A percentile compares a stretch with the other conserved stretches of the same genome.
Evolutionary conservation across 2,888 invertebrate species (phyloP).

Genomic region (Cerastoderma edule): DNA sequence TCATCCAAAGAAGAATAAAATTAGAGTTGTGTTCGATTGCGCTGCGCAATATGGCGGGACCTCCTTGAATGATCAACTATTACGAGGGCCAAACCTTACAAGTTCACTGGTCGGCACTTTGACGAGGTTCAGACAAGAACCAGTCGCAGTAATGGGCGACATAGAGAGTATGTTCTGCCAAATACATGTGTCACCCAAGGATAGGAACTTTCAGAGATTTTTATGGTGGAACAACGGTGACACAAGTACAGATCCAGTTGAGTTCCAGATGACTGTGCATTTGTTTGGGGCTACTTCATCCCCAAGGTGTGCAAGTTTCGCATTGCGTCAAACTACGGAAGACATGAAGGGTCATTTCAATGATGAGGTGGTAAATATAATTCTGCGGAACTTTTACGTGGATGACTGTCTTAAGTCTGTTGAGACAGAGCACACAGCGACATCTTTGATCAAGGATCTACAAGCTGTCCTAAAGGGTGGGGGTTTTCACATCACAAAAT

Average conservation of each 20-base stretch:
- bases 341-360: conserved; percentile 20
- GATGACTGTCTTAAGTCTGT: conserved; percentile 55
- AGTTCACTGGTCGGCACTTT: conserved; percentile 57
- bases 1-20: conserved; percentile 40
- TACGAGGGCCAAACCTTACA: conserved; percentile 38
- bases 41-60: conserved; percentile 34
- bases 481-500: conserved; percentile 54
- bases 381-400: conserved; percentile 44
- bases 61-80: conserved; percentile 43
- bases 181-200: conserved; percentile 18
- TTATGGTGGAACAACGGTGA: conserved; percentile 43
- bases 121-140: conserved; percentile 53
- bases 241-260: not conserved
- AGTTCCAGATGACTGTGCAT: conserved; percentile 31
- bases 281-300: conserved; percentile 40
- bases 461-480: conserved; percentile 38
- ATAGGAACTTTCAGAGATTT: conserved; percentile 31
- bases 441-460: conserved; percentile 26
- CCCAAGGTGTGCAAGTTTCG: conserved; percentile 46
- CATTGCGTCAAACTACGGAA: conserved; percentile 22
- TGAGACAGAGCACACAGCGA: conserved; percentile 18
- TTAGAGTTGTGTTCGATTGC: conserved; percentile 53
- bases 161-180: conserved; percentile 53
- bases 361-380: conserved; percentile 29
- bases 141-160: conserved; percentile 53